Conservation (phyloP, 64 coral and sea anemone genomes). For the Trachythela sp. region DNA sequence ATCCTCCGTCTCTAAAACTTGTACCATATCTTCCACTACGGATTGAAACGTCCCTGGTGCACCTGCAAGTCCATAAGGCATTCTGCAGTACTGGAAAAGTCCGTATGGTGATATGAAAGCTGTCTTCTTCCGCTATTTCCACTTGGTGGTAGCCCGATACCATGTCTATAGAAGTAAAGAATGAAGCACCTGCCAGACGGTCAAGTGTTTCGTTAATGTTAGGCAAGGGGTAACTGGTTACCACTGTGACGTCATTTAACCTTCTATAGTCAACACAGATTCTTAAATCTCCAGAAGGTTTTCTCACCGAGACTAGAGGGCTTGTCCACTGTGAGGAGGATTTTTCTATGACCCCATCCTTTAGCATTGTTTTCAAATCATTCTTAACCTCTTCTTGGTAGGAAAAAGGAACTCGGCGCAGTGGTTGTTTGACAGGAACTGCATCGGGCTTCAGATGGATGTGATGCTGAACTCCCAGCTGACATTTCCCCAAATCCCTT, state of each 20-base stretch:
- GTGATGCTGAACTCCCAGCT: constrained; percentile 36
- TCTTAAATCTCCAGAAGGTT: background rate
- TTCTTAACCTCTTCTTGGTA: constrained; percentile 3
- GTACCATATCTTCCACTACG: no score
- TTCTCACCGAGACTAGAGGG: background rate
- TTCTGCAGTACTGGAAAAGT: constrained; percentile 16
- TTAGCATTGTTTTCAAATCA: constrained; percentile 4
- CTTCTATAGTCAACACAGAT: constrained; percentile 1
- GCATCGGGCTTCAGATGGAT: constrained; percentile 43
- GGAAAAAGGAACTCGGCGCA: constrained; percentile 27
- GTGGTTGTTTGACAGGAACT: constrained; percentile 47
- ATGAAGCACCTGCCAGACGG: constrained; percentile 48
- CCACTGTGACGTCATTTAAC: background rate
- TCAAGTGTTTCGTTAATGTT: constrained; percentile 54
- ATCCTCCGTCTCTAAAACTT: constrained; percentile 21
- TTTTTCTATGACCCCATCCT: background rate
- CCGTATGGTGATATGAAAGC: constrained; percentile 24
- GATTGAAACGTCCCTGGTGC: no score
- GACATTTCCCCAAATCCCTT: constrained; percentile 54
- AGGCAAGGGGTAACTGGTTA: constrained; percentile 29
- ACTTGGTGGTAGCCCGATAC: constrained; percentile 40
- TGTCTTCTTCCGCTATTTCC: constrained; percentile 14
- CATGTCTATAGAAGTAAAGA: constrained; percentile 54
- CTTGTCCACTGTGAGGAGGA: background rate
- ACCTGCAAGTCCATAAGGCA: no score